Evolutionary conservation across 2,797 vertebrate genomes (phyloP), one percentile per base, ranked within the genome.

Genomic region (Parauchenoglanis punctatus): DNA sequence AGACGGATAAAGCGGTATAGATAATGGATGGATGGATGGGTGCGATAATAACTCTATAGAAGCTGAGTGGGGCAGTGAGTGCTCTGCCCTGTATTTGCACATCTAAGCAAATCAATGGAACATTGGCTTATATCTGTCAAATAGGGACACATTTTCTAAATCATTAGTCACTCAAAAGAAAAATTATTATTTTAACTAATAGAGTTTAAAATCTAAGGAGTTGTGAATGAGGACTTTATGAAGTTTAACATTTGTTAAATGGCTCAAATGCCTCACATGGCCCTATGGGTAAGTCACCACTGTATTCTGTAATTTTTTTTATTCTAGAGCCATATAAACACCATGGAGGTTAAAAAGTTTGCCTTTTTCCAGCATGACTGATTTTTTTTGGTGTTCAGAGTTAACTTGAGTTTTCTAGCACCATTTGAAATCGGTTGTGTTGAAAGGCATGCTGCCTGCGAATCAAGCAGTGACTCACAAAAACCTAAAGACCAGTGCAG

Each of bases 351-450:
- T 81, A 15, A 78, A 58, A 35, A 0, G 1, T 18, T 59, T 63
- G 7, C 40, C 58, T 13, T 81, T 63, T 44, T 81, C 80, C 35
- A 81, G 80, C 12, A 81, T 17, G 40, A 63, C 58, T 81, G 58
- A 28, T 44, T 63, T 81, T 25, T 46, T 81, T 10, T 63, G 56
- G 92, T 93, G 92, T 91, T 93, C 90, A 93, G 92, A 93, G 89
- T 92, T 78, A 81, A 90, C 54, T 89, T 76, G 25, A 17, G 78
- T 87, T 92, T 93, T 93, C 92, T 93, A 93, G 92, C 91, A 93
- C 92, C 92, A 92, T 92, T 92, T 92, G 91, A 93, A 93, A 93
- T 92, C 88, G 77, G 91, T 93, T 89, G 78, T 89, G 90, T 87
- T 92, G 91, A 91, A 91, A 87, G 87, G 89, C 40, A 61, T 88